These are phyloP conservation scores for Thaumatotibia leucotreta DNA, from an alignment of 1,140 invertebrate species.

Conservation along the genomic window DNA sequence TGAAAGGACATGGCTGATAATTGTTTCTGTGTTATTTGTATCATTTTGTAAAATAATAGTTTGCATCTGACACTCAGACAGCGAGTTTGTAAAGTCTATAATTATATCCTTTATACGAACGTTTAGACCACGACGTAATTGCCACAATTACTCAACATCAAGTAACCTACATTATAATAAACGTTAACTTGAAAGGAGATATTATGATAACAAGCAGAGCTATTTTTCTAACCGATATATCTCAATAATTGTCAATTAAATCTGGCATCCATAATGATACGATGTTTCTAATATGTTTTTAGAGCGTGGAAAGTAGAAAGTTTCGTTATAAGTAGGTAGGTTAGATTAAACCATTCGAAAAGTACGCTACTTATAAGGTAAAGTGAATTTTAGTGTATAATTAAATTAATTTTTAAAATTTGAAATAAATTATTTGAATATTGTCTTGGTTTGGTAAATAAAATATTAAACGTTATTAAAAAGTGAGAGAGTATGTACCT, in stretches of 20 bases:
- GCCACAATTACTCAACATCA: slow-evolving; percentile 7
- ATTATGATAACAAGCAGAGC: slow-evolving; percentile 22
- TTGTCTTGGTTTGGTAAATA: too few relatives aligned
- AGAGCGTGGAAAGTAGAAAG: slow-evolving; percentile 76
- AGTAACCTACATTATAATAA: slow-evolving; percentile 12
- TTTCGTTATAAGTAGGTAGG: slow-evolving; percentile 63
- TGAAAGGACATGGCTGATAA: slow-evolving; percentile 70
- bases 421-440: too few relatives aligned
- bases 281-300: slow-evolving; percentile 70
- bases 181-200: slow-evolving; percentile 28
- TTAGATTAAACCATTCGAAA: slow-evolving; percentile 53
- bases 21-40: slow-evolving; percentile 58
- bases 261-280: slow-evolving; percentile 57
- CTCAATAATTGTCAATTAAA: slow-evolving; percentile 46
- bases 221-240: slow-evolving; percentile 37
- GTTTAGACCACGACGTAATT: background rate
- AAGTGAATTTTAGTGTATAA: background rate
- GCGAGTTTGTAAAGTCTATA: background rate
- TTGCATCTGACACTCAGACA: background rate
- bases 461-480: too few relatives aligned
- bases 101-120: slow-evolving; percentile 7
- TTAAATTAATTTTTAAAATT: too few relatives aligned
- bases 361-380: slow-evolving; percentile 37
- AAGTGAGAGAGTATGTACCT: too few relatives aligned
- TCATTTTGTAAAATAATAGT: slow-evolving; percentile 43